Evolutionary conservation across 2,113 vertebrate species (phyloP), one percentile per base, ranked within the genome.

Genomic region (Garra rufa): DNA sequence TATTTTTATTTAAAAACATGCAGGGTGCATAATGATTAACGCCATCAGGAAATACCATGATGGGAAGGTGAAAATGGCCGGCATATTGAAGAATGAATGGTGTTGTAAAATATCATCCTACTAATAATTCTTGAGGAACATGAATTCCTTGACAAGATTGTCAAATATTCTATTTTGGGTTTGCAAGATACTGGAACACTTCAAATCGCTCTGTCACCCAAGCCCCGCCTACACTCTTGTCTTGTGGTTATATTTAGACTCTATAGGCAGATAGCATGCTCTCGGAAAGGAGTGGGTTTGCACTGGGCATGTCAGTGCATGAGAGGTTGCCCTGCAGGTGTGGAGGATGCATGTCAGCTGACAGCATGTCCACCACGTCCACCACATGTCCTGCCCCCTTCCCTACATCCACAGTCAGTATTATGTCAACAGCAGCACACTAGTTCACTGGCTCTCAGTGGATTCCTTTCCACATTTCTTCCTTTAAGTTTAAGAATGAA

Each of bases 321-420:
- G 67, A 67, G 30, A 48, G 26, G 30, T 46, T 63, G 48, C 38
- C 63, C 82, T 24, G 55, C 15, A 73, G 43, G 15, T 63, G 24
- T 44, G 17, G 24, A 59, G 28, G 52, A 70, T 81, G 76, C n/a
- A 48, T 48, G 70, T 75, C 69, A 76, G 61, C 82, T 76, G 69
- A 59, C 61, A 59, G 34, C n/a, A 34, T 65, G 57, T 63, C 28
- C 34, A 59, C 34, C 21, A 41, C 11, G n/a, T n/a, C n/a, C 76
- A 59, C 34, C 21, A 41, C 11, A n/a, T 63, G 43, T 65, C 83
- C 80, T 89, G 46, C 81, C 67, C 69, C 86, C 71, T 74, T 44
- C 41, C 70, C 38, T 50, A 14, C 2, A 55, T 28, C 48, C 15
- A 15, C 74, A 44, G 69, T n/a, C 38, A 44, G 9, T 0, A 21